phyloP scores from a whole-genome alignment of 2,113 vertebrate genomes.

The Anhinga rufa region DNA sequence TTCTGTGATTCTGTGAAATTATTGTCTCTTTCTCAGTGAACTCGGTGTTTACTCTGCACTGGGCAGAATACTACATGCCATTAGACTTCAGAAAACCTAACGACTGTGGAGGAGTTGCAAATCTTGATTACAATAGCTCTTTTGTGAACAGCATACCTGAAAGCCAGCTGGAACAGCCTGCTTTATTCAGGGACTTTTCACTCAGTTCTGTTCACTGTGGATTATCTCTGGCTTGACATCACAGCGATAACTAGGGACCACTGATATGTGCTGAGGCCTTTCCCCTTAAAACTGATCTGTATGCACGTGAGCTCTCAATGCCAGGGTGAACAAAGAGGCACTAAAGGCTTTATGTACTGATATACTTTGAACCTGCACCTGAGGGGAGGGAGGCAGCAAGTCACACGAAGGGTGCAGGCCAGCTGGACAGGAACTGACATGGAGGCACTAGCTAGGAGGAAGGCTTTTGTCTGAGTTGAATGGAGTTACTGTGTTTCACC shows the following conservation, averaged over 20 bases:
- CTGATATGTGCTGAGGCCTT: neutral
- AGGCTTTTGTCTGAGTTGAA: neutral
- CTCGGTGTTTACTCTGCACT: neutral
- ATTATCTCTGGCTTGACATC: neutral
- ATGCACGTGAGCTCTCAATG: neutral
- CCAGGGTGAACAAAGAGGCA: neutral
- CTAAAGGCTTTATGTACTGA: neutral
- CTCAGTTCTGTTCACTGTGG: neutral
- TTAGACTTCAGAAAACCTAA: neutral
- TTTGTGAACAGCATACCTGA: neutral
- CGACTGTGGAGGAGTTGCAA: neutral
- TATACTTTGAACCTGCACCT: neutral
- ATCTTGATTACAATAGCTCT: neutral
- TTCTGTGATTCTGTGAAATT: no score
- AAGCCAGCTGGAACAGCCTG: neutral
- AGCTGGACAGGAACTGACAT: neutral
- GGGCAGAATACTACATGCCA: neutral
- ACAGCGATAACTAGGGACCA: neutral
- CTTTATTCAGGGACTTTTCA: accelerated
- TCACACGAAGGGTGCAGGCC: neutral
- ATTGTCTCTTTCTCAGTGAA: neutral
- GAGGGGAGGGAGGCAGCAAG: neutral
- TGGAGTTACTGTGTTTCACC: neutral
- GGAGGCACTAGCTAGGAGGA: accelerated
- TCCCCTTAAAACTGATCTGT: neutral